A percentile compares a stretch with the other conserved stretches of the same genome.
phyloP scores from a whole-genome alignment of 2,797 vertebrate species.

The Coregonus sp. region DNA sequence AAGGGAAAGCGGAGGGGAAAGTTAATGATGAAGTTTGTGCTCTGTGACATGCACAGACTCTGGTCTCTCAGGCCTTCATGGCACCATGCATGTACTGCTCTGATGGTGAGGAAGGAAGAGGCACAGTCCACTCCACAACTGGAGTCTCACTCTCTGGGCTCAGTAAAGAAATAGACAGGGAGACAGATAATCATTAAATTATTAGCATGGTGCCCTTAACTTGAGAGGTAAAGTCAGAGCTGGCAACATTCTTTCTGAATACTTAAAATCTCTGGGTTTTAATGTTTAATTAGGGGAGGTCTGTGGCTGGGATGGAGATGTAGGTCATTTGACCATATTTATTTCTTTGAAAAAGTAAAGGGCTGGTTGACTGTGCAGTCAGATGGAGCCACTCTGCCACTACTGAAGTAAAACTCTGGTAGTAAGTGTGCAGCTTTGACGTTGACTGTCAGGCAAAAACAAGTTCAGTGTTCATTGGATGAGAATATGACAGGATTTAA shows the following conservation, averaged over 20 bases:
- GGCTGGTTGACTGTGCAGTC: neutral
- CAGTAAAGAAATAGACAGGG: slow-evolving; percentile 10
- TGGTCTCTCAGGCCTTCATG: slow-evolving; percentile 21
- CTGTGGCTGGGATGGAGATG: slow-evolving; percentile 23
- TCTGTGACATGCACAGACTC: slow-evolving; percentile 34
- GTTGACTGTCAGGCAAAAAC: neutral
- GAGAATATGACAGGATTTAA: neutral
- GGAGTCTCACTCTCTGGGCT: slow-evolving; percentile 12
- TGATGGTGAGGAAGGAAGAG: slow-evolving; percentile 16
- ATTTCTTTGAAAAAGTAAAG: slow-evolving; percentile 19
- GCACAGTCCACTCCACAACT: slow-evolving; percentile 21
- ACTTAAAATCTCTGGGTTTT: slow-evolving; percentile 50
- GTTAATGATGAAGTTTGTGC: slow-evolving; percentile 34
- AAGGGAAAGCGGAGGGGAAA: slow-evolving; percentile 7
- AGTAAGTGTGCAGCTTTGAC: neutral
- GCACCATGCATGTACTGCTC: slow-evolving; percentile 28
- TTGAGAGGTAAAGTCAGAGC: slow-evolving; percentile 35
- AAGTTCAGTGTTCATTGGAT: neutral
- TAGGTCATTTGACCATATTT: slow-evolving; percentile 47
- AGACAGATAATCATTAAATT: slow-evolving; percentile 52
- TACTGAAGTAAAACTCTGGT: neutral
- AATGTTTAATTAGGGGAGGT: slow-evolving; percentile 65
- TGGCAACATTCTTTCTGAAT: slow-evolving; percentile 41
- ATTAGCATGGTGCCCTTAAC: slow-evolving; percentile 46
- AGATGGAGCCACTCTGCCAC: neutral